Evolutionary conservation across 2,797 vertebrate species (phyloP), one percentile per base, ranked within the genome.

Genomic region (Gastrophryne carolinensis): DNA sequence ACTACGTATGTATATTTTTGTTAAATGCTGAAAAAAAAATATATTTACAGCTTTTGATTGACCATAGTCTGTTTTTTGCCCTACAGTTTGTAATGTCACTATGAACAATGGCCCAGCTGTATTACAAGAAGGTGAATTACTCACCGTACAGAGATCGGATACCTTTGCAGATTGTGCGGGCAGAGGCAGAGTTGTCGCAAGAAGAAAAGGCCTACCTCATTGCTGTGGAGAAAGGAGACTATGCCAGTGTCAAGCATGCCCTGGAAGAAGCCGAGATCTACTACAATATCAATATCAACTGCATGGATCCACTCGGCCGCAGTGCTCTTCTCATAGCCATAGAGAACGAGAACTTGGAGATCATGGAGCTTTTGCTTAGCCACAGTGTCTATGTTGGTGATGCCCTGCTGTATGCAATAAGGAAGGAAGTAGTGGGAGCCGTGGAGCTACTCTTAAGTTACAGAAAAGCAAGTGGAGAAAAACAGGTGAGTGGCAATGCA

Each of bases 201-300:
- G 95, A 97, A 75, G 96, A 98, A 86, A 92, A 95, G 62, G 94
- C 95, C 54, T 98, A 96, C 86, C 95, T 98, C 83, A 97, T 83
- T 0, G 95, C 95, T 0, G 96, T 98, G 81, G 96, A 98, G 88
- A 98, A 97, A 79, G 96, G 96, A 2, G 96, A 98, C 91, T 98
- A 98, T 29, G 95, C 95, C 15, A 95, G 94, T 0, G 96, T 98
- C 64, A 95, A 96, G 72, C 95, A 96, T n/a, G 95, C 94, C 29
- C 83, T 98, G 0, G 94, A 94, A 1, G 96, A 98, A 90, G 95
- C 96, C 0, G 95, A 96, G 87, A 95, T 97, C 79, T 98, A 98
- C 85, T 97, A 97, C 89, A 98, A 98, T 88, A 96, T 98, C 89
- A 96, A 98, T 72, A 94, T 97, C 72, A 98, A 98, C 90, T 98